phyloP scores from a whole-genome alignment of 2,888 invertebrate genomes.

The Athalia cordata region DNA sequence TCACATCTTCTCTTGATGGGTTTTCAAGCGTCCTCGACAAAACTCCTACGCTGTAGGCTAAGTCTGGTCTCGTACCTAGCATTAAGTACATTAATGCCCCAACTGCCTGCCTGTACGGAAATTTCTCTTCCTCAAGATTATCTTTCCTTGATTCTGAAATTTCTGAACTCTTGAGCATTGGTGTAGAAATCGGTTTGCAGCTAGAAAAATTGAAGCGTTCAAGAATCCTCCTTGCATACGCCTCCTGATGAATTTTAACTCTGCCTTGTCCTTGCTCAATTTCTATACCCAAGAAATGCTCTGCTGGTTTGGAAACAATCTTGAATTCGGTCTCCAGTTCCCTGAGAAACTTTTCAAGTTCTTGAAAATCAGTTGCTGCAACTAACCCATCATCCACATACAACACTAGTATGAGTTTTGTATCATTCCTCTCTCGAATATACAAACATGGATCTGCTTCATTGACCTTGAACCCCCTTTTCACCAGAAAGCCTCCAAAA shows the following conservation, averaged over 20 bases:
- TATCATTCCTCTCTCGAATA: constrained; percentile 47
- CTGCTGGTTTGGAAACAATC: constrained; percentile 42
- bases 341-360: constrained; percentile 50
- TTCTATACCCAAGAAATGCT: constrained; percentile 53
- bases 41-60: constrained; percentile 48
- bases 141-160: no score
- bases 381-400: constrained; percentile 65
- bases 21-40: constrained; percentile 48
- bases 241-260: constrained; percentile 40
- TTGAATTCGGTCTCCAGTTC: constrained; percentile 46
- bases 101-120: constrained; percentile 50
- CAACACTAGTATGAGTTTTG: constrained; percentile 56
- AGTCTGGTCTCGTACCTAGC: constrained; percentile 51
- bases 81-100: constrained; percentile 51
- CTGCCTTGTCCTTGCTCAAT: constrained; percentile 51
- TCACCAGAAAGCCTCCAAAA: constrained; percentile 58
- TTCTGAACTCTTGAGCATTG: no score
- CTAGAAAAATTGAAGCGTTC: constrained; percentile 2
- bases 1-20: constrained; percentile 50
- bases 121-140: no score
- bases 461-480: constrained; percentile 56
- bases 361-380: constrained; percentile 45
- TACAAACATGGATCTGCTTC: constrained; percentile 63
- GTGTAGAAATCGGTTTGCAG: no score
- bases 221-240: not conserved